A percentile compares a stretch with the other conserved stretches of the same genome.
Evolutionary conservation across 2,888 invertebrate species (phyloP).

Genomic region (Lepetodrilus schrolli): DNA sequence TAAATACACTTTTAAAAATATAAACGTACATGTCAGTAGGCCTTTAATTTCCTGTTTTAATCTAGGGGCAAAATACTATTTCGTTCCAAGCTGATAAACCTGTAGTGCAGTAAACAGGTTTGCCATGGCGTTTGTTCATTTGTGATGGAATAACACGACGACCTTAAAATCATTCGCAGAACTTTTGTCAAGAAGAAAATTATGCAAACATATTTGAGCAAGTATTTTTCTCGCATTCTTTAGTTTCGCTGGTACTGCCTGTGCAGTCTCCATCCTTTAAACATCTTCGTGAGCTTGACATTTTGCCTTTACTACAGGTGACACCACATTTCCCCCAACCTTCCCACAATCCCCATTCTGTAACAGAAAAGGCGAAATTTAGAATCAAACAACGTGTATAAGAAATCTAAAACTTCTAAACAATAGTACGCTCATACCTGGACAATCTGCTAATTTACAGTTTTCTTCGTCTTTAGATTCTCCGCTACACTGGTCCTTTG

Average conservation of each 20-base stretch:
- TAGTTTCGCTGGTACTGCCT: not conserved
- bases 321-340: conserved; percentile 2
- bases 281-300: not conserved
- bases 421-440: not conserved
- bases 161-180: too few species aligned
- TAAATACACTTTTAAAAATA: too few species aligned
- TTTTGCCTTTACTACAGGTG: conserved; percentile 15
- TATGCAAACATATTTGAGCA: conserved; percentile 3
- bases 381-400: not conserved
- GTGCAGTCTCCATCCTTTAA: not conserved
- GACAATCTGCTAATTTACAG: not conserved
- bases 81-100: too few species aligned
- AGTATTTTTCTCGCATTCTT: not conserved
- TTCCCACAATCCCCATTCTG: not conserved
- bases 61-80: too few species aligned
- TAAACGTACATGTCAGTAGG: too few species aligned
- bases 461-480: not conserved
- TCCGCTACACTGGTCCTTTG: conserved; percentile 3
- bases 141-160: too few species aligned
- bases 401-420: not conserved
- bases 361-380: not conserved
- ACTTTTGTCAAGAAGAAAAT: not conserved
- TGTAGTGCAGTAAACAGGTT: too few species aligned
- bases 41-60: too few species aligned
- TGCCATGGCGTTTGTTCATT: too few species aligned